Conservation (phyloP, 1,140 invertebrate genomes). For the Drosophila varians region DNA sequence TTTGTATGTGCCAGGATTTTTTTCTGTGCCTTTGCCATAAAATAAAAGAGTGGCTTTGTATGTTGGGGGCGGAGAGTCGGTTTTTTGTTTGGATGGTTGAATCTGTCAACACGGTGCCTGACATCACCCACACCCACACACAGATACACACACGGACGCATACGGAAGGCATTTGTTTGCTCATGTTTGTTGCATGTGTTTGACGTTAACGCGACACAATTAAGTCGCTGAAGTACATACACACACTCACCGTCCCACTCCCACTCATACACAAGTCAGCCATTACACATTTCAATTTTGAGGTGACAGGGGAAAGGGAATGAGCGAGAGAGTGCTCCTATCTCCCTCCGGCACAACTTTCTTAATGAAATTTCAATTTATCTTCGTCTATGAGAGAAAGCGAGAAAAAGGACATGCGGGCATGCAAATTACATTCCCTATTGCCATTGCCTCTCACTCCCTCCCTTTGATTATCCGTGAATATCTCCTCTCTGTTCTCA, state of each 20-base stretch:
- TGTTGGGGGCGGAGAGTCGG: slow-evolving; percentile 40
- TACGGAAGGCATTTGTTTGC: slow-evolving; percentile 68
- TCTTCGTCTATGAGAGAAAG: slow-evolving; percentile 37
- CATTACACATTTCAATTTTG: slow-evolving; percentile 77
- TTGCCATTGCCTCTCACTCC: slow-evolving; percentile 14
- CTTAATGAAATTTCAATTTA: slow-evolving; percentile 81
- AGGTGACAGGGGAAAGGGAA: slow-evolving; percentile 45
- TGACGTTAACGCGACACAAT: slow-evolving; percentile 81
- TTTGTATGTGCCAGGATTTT: slow-evolving; percentile 55
- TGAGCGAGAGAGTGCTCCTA: background rate
- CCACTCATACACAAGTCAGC: slow-evolving; percentile 43
- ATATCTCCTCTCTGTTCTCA: slow-evolving; percentile 19
- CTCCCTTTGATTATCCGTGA: background rate
- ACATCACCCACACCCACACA: slow-evolving; percentile 41
- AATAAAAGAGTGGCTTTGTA: slow-evolving; percentile 78
- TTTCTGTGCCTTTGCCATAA: slow-evolving; percentile 37
- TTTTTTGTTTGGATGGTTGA: slow-evolving; percentile 74
- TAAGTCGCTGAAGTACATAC: slow-evolving; percentile 78
- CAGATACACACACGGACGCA: slow-evolving; percentile 8
- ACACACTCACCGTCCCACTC: slow-evolving; percentile 23
- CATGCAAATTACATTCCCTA: slow-evolving; percentile 67
- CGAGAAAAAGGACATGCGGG: slow-evolving; percentile 11
- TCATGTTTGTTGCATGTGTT: slow-evolving; percentile 80
- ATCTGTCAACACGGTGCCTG: slow-evolving; percentile 70
- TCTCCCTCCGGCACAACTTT: slow-evolving; percentile 58